These are phyloP conservation scores for Drosophila atripex DNA, from an alignment of 2,888 invertebrate genomes.

Conservation along the genomic window DNA sequence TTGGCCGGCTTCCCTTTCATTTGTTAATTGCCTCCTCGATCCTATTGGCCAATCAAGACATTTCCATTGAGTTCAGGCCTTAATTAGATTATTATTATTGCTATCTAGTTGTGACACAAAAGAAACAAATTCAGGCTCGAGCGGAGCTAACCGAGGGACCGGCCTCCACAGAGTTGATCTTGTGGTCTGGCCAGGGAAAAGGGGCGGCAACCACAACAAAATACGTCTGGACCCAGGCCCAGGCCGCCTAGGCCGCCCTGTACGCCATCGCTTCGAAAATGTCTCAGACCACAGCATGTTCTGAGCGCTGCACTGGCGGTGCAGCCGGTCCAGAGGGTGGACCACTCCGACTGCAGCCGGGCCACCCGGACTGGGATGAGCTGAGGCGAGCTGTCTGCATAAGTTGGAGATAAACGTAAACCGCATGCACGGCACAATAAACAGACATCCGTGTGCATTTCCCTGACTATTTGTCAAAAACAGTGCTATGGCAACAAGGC, in stretches of 20 bases:
- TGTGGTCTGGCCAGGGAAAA: constrained; percentile 37
- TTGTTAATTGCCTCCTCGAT: constrained; percentile 19
- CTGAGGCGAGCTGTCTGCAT: constrained; percentile 68
- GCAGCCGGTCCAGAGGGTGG: constrained; percentile 8
- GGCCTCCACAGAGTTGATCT: constrained; percentile 43
- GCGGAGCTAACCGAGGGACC: constrained; percentile 13
- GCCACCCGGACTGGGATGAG: constrained; percentile 1
- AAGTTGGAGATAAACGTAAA: constrained; percentile 78
- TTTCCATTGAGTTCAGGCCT: constrained; percentile 51
- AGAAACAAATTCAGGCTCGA: constrained; percentile 15
- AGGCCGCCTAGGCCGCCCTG: constrained; percentile 38
- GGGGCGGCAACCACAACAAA: constrained; percentile 64
- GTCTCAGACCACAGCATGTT: constrained; percentile 71
- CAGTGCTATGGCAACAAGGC: constrained; percentile 76
- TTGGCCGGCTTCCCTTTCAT: constrained; percentile 11
- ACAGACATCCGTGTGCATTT: constrained; percentile 79
- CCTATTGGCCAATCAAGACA: constrained; percentile 16
- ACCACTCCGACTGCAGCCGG: constrained; percentile 6
- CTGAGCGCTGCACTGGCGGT: constrained; percentile 31
- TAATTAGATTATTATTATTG: constrained; percentile 78
- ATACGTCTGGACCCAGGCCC: constrained; percentile 73
- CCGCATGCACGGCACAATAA: constrained; percentile 79
- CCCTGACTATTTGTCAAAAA: constrained; percentile 78
- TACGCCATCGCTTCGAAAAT: constrained; percentile 44
- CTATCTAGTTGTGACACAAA: constrained; percentile 37